A percentile compares a stretch with the other conserved stretches of the same genome.
These are phyloP conservation scores for Helicolenus hilgendorfi DNA, from an alignment of 2,797 vertebrate species.

Conservation along the genomic window DNA sequence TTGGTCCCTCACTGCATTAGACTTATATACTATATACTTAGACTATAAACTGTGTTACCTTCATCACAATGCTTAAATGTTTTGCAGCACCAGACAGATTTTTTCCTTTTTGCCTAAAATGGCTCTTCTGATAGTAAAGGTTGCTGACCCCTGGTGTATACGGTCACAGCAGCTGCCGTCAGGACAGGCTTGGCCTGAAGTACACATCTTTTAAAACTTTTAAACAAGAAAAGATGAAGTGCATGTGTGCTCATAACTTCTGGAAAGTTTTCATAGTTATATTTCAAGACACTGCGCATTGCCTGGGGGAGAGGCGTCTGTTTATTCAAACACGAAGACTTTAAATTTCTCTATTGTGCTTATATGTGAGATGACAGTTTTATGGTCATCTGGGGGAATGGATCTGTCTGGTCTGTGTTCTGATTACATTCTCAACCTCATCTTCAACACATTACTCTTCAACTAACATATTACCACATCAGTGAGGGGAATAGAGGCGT, in stretches of 20 bases:
- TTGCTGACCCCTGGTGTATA: no score
- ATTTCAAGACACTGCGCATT: not conserved
- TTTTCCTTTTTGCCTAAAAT: no score
- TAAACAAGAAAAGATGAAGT: not conserved
- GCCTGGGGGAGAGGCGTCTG: not conserved
- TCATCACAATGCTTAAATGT: no score
- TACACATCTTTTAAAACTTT: not conserved
- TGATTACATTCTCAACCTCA: not conserved
- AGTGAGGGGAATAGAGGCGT: not conserved
- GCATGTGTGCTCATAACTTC: not conserved
- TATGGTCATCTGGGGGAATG: not conserved
- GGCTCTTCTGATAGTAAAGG: no score
- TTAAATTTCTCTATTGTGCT: not conserved
- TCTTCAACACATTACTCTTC: not conserved
- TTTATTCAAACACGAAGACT: slow-evolving; percentile 11
- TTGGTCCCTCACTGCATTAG: no score
- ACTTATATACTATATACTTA: no score
- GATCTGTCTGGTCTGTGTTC: not conserved
- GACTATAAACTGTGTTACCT: no score
- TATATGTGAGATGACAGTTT: not conserved
- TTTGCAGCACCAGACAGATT: no score
- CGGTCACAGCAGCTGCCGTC: not conserved
- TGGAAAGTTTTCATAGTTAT: not conserved
- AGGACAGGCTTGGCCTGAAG: not conserved
- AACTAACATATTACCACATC: not conserved